Evolutionary conservation across 2,888 invertebrate genomes (phyloP).

Genomic region (Drosophila suboccidentalis): DNA sequence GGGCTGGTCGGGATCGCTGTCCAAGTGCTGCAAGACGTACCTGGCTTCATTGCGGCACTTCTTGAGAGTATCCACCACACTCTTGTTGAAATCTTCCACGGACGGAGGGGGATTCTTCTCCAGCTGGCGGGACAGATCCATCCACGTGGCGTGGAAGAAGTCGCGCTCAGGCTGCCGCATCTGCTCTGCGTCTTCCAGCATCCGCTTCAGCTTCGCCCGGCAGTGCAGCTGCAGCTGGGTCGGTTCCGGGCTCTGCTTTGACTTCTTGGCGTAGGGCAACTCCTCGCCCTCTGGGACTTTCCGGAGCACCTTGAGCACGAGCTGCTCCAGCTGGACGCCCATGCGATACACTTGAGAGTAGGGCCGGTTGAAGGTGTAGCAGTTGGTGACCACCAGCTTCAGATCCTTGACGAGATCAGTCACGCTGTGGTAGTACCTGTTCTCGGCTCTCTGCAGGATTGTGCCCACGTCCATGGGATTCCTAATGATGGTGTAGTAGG

Average conservation of each 20-base stretch:
- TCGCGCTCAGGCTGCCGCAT: background rate
- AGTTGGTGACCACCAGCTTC: slow-evolving; percentile 19
- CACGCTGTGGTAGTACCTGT: slow-evolving; percentile 22
- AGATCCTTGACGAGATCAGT: slow-evolving; percentile 18
- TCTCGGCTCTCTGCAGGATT: background rate
- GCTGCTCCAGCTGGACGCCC: slow-evolving; percentile 11
- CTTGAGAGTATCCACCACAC: background rate
- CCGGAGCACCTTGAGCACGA: background rate
- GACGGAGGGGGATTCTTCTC: background rate
- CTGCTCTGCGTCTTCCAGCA: background rate
- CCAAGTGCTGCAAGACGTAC: background rate
- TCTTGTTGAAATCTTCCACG: slow-evolving; percentile 6
- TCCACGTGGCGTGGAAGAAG: slow-evolving; percentile 8
- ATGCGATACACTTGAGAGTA: background rate
- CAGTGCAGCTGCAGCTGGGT: background rate
- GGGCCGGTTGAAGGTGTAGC: slow-evolving; percentile 22
- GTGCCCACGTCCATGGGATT: slow-evolving; percentile 39
- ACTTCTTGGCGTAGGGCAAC: background rate
- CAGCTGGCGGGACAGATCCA: background rate
- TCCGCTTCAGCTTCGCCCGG: background rate
- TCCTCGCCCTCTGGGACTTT: slow-evolving; percentile 5
- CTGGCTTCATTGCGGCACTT: background rate
- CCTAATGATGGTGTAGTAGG: slow-evolving; percentile 14
- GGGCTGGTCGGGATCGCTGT: background rate
- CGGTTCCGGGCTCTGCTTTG: background rate